Base-by-base conservation (phyloP, 2,888 invertebrate species). In the Nomada fabriciana region DNA sequence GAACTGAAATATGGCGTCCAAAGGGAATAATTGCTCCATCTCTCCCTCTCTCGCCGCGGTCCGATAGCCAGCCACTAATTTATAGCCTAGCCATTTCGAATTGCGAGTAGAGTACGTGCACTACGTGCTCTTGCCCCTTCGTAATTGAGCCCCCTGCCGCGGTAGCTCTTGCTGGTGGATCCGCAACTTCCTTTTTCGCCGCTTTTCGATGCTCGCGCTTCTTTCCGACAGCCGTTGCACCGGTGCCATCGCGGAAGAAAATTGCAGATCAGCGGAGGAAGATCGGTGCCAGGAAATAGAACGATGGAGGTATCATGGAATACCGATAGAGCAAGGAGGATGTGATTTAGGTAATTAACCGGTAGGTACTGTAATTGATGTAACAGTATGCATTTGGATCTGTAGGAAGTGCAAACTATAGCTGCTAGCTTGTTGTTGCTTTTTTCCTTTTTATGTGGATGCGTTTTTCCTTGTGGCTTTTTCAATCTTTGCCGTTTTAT, bases 1-100 rank as follows among this genome's bases (percentile, higher is more conserved):
- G 82, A 89, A 85, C 89, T 92, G 91, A 92, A 92, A 92, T 92
- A 92, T 91, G 86, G 89, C 91, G 91, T 92, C 91, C 91, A 90
- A 91, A 85, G 86, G 89, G 89, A 92, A 92, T 92, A 92, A 92
- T 92, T 92, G 91, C 91, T 82, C 86, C 69, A 61, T 73, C 80
- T 72, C 73, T 76, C 81, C 64, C 77, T 53, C 60, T 61, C 57
- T 55, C 29, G 74, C 78, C 73, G 77, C 61, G 80, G 83, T 83
- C 68, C 42, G 82, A 82, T 80, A 75, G 80, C 82, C 77, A 70
- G 70, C 20, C 36, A 75, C 84, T 89, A 90, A 91, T 91, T 91
- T 91, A 91, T 91, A 79, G 83, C 87, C 83, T 75, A 74, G 88
- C 88, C 86, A 89, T 90, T 90, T 90, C 86, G 85, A 89, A 89